Evolutionary conservation across 2,113 vertebrate species (phyloP).

Genomic region (Delphinus delphis): DNA sequence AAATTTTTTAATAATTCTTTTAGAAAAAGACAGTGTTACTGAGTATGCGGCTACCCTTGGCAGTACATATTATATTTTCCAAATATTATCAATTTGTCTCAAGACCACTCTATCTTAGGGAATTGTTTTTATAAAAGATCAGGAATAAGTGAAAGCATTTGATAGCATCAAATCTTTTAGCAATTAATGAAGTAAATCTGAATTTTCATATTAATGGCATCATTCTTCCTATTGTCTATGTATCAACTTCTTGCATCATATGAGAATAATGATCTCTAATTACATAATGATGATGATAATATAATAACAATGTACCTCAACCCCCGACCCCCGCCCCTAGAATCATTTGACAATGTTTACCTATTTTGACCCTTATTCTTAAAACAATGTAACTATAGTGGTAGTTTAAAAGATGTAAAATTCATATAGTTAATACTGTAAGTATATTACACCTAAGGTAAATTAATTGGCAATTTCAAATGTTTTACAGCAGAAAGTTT

Average conservation of each 20-base stretch:
- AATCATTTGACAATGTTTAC: background rate
- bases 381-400: background rate
- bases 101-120: background rate
- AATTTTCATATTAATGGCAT: slow-evolving; percentile 58
- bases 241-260: slow-evolving; percentile 40
- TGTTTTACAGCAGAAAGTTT: background rate
- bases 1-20: background rate
- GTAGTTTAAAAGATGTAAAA: background rate
- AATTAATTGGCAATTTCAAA: background rate
- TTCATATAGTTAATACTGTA: background rate
- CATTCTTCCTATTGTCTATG: slow-evolving; percentile 32
- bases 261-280: background rate
- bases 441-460: background rate
- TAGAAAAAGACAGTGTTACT: background rate
- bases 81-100: background rate
- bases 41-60: background rate
- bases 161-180: background rate
- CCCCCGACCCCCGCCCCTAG: background rate
- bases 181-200: slow-evolving; percentile 45
- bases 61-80: background rate
- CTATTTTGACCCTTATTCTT: background rate
- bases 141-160: background rate
- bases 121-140: slow-evolving; percentile 20
- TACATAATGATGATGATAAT: background rate
- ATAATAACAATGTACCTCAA: accelerated